Evolutionary conservation across 2,797 vertebrate genomes (phyloP), one percentile per base, ranked within the genome.

Genomic region (Calcarius lapponicus): DNA sequence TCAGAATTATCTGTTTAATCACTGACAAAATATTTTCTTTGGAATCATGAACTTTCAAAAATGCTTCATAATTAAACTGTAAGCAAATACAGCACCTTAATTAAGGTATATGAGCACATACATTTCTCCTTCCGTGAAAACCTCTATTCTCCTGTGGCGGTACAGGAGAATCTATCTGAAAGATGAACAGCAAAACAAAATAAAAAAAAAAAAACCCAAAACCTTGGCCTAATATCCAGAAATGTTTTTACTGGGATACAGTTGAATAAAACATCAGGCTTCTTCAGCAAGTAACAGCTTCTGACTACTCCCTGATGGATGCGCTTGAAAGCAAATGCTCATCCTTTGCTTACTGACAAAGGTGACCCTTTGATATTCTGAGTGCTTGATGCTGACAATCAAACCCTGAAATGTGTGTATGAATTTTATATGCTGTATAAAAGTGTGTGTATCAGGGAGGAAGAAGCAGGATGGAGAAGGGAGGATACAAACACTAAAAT

Each of bases 181-280:
- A 71, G 74, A 79, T 54, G 34, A 95, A 80, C 83, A 82, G 94
- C 56, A 76, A 78, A 74, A 70, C 2, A 65, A 71, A 80, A 62
- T 7, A 57, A 17, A 8, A 53, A 28, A 51, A 28, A 57, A 58
- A 20, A 38, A 13, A 2, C 2, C 9, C 3, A 65, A 71, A 32
- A 38, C 50, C 79, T 92, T 96, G 83, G 81, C 78, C 83, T 95
- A 93, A 96, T 95, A 97, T 80, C 57, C 83, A 96, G 91, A 96
- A 95, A 93, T 96, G 86, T 96, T 95, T 96, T 96, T 94, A 93
- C 81, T 93, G 80, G 85, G 64, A 95, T 94, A 85, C 10, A 71
- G 89, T 43, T 97, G 96, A 98, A 98, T 97, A 98, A 98, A 98
- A 98, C 96, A 97, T 97, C 83, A 96, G 89, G 94, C 95, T 96